Evolutionary conservation across 2,797 vertebrate genomes (phyloP).

Genomic region (Antennarius maculatus): DNA sequence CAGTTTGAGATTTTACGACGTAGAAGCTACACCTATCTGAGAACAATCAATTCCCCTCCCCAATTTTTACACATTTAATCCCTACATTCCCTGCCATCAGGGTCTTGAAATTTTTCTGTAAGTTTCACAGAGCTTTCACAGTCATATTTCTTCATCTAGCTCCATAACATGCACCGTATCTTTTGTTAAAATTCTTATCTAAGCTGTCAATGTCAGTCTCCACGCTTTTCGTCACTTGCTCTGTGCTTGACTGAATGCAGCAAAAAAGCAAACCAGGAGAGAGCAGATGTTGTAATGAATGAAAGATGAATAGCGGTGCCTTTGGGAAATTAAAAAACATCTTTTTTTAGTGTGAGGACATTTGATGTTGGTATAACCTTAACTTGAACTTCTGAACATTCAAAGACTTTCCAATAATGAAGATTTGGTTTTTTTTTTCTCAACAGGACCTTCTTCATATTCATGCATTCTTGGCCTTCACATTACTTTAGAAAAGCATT

Average conservation of each 20-base stretch:
- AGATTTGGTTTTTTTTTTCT: not conserved
- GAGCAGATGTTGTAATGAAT: constrained; percentile 20
- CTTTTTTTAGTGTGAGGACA: not conserved
- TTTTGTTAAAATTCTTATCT: constrained; percentile 30
- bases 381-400: constrained; percentile 1
- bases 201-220: constrained; percentile 17
- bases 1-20: constrained; percentile 8
- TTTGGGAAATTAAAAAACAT: constrained; percentile 11
- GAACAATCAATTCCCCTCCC: constrained; percentile 25
- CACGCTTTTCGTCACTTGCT: constrained; percentile 22
- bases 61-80: constrained; percentile 6
- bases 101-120: constrained; percentile 5
- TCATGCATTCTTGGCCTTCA: not conserved
- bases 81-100: not conserved
- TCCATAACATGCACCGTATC: constrained; percentile 1
- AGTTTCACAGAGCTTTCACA: constrained; percentile 8
- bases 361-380: not conserved
- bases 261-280: constrained; percentile 41
- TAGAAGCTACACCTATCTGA: constrained; percentile 1
- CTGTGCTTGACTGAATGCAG: constrained; percentile 7
- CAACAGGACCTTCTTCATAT: not conserved
- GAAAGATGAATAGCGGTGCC: constrained; percentile 18
- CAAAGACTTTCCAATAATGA: constrained; percentile 6
- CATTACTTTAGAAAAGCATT: not conserved
- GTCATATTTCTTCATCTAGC: not conserved